Evolutionary conservation across 2,113 vertebrate species (phyloP).

Genomic region (Pterocles orientalis): DNA sequence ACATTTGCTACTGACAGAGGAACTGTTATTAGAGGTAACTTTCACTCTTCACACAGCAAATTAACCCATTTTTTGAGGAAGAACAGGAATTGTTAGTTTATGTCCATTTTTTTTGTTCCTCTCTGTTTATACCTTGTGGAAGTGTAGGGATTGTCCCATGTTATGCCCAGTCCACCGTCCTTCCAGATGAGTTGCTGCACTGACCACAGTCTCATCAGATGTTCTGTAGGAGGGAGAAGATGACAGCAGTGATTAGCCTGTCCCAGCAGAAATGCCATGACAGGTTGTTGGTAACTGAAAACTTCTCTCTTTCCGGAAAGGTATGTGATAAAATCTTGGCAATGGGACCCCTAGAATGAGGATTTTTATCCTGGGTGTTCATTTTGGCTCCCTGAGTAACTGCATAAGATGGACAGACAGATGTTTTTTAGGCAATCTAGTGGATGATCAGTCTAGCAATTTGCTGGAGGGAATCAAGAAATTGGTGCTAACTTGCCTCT

Average conservation of each 20-base stretch:
- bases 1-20: not conserved
- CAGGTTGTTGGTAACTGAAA: not conserved
- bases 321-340: not conserved
- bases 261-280: not conserved
- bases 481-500: not conserved
- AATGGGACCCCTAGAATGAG: not conserved
- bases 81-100: not conserved
- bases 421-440: not conserved
- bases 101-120: not conserved
- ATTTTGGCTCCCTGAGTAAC: not conserved
- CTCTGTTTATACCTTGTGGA: not conserved
- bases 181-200: not conserved
- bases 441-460: not conserved
- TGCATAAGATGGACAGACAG: not conserved
- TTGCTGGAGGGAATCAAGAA: not conserved
- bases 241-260: not conserved
- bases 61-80: not conserved
- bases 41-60: not conserved
- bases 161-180: not conserved
- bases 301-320: not conserved
- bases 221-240: not conserved
- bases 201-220: not conserved
- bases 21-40: not conserved
- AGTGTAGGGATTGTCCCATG: rapidly evolving
- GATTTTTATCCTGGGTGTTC: not conserved